Evolutionary conservation across 2,797 vertebrate genomes (phyloP), one percentile per base, ranked within the genome.

Genomic region (Otolemur crassicaudatus): DNA sequence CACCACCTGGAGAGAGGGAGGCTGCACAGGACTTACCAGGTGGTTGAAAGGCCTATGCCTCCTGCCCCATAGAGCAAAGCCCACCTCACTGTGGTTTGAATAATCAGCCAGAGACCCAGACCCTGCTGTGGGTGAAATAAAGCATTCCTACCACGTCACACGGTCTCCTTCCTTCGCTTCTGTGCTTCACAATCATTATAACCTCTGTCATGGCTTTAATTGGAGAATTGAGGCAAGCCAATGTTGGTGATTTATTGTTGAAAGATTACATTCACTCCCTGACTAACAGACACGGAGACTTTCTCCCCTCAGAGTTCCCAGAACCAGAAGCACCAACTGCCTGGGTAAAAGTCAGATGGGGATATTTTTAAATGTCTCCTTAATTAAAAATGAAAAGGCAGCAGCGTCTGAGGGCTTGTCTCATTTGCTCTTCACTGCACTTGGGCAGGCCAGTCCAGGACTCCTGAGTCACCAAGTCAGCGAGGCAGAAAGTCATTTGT

Each of bases 371-470:
- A 89, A 92, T 56, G 40, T 46, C 37, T 72, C 69, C 58, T 87
- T 65, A 88, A 82, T 90, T 75, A n/a, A 90, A 65, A 34, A 49
- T 25, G 37, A 56, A 75, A 76, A 60, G 16, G 12, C 31, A 61
- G 25, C 29, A 37, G 2, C 10, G 13, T 82, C 79, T 77, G 34
- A 84, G 69, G 27, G 10, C 20, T 56, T 65, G 34, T 76, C 93
- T 87, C 58, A 56, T 72, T 81, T 72, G 69, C 40, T 91, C 61
- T 82, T 90, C 49, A 23, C 70, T 96, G 56, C 11, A n/a, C 65
- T 80, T n/a, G 31, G 81, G 58, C 58, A 88, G 70, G 92, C 73
- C 80, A 69, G 81, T 61, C 25, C 34, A 37, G 43, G 34, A 90
- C 37, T 87, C 40, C 67, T 25, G 22, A 91, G 83, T 83, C 73